phyloP scores from a whole-genome alignment of 2,113 vertebrate genomes.

The Sclerurus mexicanus region DNA sequence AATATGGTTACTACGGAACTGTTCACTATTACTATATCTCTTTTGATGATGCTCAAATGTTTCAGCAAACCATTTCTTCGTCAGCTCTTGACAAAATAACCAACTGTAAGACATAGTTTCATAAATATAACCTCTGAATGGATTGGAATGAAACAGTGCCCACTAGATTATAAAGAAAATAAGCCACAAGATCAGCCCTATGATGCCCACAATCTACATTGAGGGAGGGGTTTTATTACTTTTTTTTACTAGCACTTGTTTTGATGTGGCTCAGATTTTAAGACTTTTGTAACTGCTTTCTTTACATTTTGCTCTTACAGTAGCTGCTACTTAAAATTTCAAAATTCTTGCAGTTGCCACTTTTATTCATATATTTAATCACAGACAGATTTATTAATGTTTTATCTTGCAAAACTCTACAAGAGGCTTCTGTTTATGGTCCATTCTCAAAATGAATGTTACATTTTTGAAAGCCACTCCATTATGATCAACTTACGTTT shows the following conservation, averaged over 20 bases:
- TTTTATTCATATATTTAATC: not conserved
- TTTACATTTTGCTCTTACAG: not conserved
- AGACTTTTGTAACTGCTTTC: not conserved
- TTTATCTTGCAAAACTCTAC: not conserved
- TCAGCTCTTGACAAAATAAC: not conserved
- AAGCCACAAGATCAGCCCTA: not conserved
- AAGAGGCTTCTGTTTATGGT: not conserved
- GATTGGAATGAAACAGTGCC: not conserved
- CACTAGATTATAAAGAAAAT: not conserved
- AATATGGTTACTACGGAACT: not conserved
- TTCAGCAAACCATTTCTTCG: not conserved
- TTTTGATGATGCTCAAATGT: not conserved
- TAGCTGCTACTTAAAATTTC: not conserved
- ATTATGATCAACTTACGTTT: not conserved
- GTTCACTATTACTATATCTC: not conserved
- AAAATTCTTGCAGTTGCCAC: not conserved
- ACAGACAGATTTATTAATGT: not conserved
- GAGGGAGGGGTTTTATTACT: not conserved
- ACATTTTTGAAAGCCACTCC: not conserved
- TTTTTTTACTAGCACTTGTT: not conserved
- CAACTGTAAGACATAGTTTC: not conserved
- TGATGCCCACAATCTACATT: not conserved
- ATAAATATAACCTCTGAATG: not conserved
- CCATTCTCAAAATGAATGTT: not conserved
- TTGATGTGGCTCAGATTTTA: not conserved